Evolutionary conservation across 2,797 vertebrate genomes (phyloP).

Genomic region (Epinephelus awoara): DNA sequence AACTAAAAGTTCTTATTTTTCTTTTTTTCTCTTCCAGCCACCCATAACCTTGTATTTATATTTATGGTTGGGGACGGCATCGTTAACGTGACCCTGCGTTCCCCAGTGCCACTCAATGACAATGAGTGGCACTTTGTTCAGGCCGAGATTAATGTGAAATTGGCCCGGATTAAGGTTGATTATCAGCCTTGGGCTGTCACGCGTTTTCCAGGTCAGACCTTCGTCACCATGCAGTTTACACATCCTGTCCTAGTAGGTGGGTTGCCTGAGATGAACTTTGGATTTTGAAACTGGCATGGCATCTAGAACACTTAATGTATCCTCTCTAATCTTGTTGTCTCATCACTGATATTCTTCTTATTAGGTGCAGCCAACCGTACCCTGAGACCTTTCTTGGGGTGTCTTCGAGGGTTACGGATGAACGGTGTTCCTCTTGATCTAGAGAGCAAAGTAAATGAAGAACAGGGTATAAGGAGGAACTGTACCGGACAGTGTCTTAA

Average conservation of each 20-base stretch:
- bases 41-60: constrained; percentile 90
- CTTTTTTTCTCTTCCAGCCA: constrained; percentile 82
- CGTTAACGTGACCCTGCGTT: constrained; percentile 90
- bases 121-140: constrained; percentile 98
- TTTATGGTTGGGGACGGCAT: constrained; percentile 97
- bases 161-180: constrained; percentile 94
- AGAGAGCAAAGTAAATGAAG: constrained; percentile 94
- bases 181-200: constrained; percentile 92
- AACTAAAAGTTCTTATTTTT: neutral
- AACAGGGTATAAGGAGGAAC: constrained; percentile 92
- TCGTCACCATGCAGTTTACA: constrained; percentile 92
- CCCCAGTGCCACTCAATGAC: constrained; percentile 90
- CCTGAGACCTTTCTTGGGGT: constrained; percentile 93
- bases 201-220: constrained; percentile 92
- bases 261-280: constrained; percentile 54
- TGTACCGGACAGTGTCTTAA: constrained; percentile 94
- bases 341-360: constrained; percentile 26
- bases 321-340: neutral
- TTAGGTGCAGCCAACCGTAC: constrained; percentile 94
- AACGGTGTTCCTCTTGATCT: constrained; percentile 95
- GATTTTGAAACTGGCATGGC: neutral
- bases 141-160: constrained; percentile 95
- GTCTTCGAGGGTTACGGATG: constrained; percentile 93
- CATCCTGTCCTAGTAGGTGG: constrained; percentile 93
- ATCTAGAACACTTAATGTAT: neutral